Evolutionary conservation across 37 sponge, comb jelly and placozoan species (phyloP), one percentile per base, ranked within the genome.

Genomic region (Haliclona indistincta): DNA sequence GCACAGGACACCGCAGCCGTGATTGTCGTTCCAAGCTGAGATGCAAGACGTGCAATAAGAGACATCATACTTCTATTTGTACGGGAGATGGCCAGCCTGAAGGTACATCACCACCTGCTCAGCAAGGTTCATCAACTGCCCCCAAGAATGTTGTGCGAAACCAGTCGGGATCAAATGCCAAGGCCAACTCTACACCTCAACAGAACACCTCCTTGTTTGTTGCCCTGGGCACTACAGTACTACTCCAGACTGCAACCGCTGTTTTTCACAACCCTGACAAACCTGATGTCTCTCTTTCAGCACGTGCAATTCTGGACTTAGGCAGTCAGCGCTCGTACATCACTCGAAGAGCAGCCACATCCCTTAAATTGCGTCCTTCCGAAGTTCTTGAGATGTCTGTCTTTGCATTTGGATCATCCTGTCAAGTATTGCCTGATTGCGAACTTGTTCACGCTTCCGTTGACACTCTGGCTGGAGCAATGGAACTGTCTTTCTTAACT

Each of bases 221-320:
- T n/a, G n/a, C n/a, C n/a, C n/a, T n/a, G n/a, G n/a, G n/a, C n/a
- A n/a, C n/a, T n/a, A n/a, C 75, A 22, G 39, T 74, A n/a, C 61
- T 74, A 26, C 62, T 74, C n/a, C 75, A 58, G 62, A 74, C 75
- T 38, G 75, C 41, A 25, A 34, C 40, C 56, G 61, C 62, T 29
- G 38, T 35, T 26, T 23, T 58, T 25, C 34, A 60, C 43, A 26
- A 74, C n/a, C 40, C 62, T 34, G 61, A 58, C 75, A 38, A 33
- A 28, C 61, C 37, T 35, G 33, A 6, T 37, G 36, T 10, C 58
- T 37, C 61, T 29, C 43, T 4, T 26, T 38, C n/a, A 25, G 75
- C 36, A 36, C 33, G 75, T 35, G 38, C 36, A 39, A 74, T 74
- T 26, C 41, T 74, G 26, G 75, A 74, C 39, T 60, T 38, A 17